A percentile compares a stretch with the other conserved stretches of the same genome.
Evolutionary conservation across 2,113 vertebrate genomes (phyloP).

Genomic region (Rhinolophus sinicus): DNA sequence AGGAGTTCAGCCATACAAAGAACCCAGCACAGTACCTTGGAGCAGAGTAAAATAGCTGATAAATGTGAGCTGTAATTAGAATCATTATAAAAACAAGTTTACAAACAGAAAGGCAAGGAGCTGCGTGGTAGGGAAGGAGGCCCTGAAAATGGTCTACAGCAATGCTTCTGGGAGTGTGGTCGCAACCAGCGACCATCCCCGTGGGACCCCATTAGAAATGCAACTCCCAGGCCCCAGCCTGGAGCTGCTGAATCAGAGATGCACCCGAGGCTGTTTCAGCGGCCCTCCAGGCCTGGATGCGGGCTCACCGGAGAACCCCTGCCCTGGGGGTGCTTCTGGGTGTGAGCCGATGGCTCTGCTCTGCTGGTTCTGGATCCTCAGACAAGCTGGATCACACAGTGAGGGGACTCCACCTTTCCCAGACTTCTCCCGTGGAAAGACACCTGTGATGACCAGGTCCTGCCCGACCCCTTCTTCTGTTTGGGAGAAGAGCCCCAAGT

Average conservation of each 20-base stretch:
- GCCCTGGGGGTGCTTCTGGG: background rate
- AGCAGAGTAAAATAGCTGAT: background rate
- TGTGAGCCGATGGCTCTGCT: background rate
- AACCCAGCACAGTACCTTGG: background rate
- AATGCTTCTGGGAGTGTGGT: background rate
- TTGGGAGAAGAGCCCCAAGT: background rate
- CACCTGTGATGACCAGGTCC: background rate
- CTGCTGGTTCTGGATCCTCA: background rate
- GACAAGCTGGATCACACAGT: background rate
- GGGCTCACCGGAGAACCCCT: background rate
- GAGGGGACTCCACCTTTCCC: background rate
- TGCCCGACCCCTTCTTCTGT: background rate
- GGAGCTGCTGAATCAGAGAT: background rate
- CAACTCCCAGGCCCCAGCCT: background rate
- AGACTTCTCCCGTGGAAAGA: background rate
- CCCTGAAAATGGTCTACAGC: background rate
- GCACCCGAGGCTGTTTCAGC: background rate
- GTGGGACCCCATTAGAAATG: background rate
- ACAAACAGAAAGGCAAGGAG: background rate
- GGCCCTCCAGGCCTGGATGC: background rate
- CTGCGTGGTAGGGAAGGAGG: accelerated
- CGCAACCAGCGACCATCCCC: accelerated
- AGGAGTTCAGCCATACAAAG: accelerated
- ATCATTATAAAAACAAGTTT: background rate
- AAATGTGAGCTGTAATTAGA: background rate